phyloP scores from a whole-genome alignment of 1,140 invertebrate species.

The Philopotamus ludificatus region DNA sequence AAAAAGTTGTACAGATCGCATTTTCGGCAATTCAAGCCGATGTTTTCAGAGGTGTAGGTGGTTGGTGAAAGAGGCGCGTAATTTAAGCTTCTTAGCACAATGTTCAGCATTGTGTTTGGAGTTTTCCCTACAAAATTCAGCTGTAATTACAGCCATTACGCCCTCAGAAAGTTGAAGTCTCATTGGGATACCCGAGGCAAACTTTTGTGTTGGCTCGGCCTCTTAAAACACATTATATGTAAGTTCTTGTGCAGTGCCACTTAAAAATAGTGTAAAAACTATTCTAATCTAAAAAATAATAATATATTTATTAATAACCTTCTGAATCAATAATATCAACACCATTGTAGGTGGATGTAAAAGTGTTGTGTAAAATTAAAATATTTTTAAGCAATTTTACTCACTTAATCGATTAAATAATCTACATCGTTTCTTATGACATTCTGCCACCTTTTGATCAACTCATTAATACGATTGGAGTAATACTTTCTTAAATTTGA shows the following conservation, averaged over 20 bases:
- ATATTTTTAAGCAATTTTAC: not conserved
- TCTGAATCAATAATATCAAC: not conserved
- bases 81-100: slow-evolving; percentile 3
- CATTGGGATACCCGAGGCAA: not conserved
- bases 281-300: not conserved
- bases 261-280: not conserved
- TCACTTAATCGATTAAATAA: too few relatives aligned
- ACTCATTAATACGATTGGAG: too few relatives aligned
- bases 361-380: not conserved
- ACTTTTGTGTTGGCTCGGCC: not conserved
- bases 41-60: not conserved
- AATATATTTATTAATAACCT: not conserved
- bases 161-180: slow-evolving; percentile 7
- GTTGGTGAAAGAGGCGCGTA: not conserved
- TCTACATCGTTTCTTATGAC: too few relatives aligned
- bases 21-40: too few relatives aligned
- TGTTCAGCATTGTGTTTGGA: not conserved
- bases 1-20: too few relatives aligned
- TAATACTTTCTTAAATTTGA: too few relatives aligned
- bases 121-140: not conserved
- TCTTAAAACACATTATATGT: not conserved
- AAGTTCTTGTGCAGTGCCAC: not conserved
- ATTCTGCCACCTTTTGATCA: too few relatives aligned
- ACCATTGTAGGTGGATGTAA: too few relatives aligned
- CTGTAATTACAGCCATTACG: slow-evolving; percentile 22